phyloP scores from a whole-genome alignment of 2,113 vertebrate genomes.

The Anser brachyrhynchus region DNA sequence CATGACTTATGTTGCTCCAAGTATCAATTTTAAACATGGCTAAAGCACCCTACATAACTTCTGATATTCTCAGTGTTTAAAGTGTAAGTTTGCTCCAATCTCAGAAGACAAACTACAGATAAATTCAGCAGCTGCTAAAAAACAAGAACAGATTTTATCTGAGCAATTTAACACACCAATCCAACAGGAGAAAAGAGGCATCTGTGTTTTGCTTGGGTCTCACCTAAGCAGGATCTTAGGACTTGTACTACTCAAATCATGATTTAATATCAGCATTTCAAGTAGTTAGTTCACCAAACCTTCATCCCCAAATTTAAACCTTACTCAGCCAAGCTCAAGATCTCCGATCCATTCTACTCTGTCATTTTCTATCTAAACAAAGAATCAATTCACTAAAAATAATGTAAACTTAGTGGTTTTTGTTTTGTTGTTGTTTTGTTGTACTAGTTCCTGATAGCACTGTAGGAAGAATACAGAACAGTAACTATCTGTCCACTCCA shows the following conservation, averaged over 20 bases:
- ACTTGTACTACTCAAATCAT: not conserved
- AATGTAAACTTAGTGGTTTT: rapidly evolving
- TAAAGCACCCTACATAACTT: not conserved
- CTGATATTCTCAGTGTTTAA: not conserved
- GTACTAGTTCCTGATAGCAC: not conserved
- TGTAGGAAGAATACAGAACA: not conserved
- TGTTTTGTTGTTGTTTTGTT: too few relatives aligned
- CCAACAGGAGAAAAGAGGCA: not conserved
- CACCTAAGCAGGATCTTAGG: too few relatives aligned
- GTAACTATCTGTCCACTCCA: not conserved
- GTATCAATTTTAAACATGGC: not conserved
- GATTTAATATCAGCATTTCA: not conserved
- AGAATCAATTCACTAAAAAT: not conserved
- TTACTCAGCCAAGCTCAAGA: not conserved
- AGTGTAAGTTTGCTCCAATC: not conserved
- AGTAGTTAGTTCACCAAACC: not conserved
- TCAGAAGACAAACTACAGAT: not conserved
- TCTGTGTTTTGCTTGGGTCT: not conserved
- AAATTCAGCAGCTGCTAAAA: not conserved
- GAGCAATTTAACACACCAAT: not conserved
- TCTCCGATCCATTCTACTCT: not conserved
- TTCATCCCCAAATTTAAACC: not conserved
- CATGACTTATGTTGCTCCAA: not conserved
- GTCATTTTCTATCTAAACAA: not conserved
- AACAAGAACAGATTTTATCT: not conserved